Percentiles rank a stretch among this genome's conserved stretches.
phyloP scores from a whole-genome alignment of 2,797 vertebrate species.

The Dallia pectoralis region DNA sequence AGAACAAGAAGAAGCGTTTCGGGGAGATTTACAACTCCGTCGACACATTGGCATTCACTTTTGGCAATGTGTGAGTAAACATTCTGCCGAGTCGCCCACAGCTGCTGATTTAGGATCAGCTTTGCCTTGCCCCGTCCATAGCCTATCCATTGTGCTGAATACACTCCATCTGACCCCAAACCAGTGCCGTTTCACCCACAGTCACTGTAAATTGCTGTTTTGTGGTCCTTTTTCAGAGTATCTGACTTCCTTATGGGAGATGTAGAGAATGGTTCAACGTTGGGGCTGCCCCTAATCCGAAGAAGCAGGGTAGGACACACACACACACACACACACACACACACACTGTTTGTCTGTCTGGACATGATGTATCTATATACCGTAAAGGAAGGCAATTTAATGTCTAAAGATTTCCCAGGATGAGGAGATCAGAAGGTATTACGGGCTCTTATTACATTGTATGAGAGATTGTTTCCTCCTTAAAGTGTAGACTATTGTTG shows the following conservation, averaged over 20 bases:
- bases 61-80: slow-evolving; percentile 96
- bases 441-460: not conserved
- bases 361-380: not conserved
- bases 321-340: not conserved
- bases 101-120: not conserved
- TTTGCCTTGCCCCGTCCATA: not conserved
- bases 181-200: not conserved
- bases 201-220: not conserved
- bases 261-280: slow-evolving; percentile 91
- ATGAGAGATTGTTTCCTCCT: slow-evolving; percentile 30
- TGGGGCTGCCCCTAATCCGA: slow-evolving; percentile 87
- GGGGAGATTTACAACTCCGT: slow-evolving; percentile 91
- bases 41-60: slow-evolving; percentile 95
- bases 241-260: slow-evolving; percentile 99
- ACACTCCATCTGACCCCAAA: not conserved
- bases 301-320: slow-evolving; percentile 84
- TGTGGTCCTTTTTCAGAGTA: slow-evolving; percentile 77
- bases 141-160: not conserved
- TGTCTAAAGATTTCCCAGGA: slow-evolving; percentile 7
- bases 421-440: slow-evolving; percentile 15
- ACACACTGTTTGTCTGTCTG: not conserved
- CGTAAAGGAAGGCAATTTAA: not conserved
- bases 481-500: slow-evolving; percentile 26
- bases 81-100: not conserved
- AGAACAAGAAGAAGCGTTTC: slow-evolving; percentile 89